Conservation (phyloP, 2,888 invertebrate genomes). For the Aricia artaxerxes region DNA sequence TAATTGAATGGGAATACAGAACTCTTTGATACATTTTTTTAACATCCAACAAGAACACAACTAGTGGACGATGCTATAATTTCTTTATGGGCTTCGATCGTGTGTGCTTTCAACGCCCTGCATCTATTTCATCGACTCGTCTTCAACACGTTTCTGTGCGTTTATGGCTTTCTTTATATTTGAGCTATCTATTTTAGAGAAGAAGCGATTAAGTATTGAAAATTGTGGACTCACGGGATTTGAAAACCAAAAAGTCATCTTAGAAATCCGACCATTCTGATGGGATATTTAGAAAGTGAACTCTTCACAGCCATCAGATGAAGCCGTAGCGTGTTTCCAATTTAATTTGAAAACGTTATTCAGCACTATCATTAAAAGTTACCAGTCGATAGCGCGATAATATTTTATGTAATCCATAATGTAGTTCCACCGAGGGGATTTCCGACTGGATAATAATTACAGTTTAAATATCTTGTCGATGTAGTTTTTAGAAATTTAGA, state of each 20-base stretch:
- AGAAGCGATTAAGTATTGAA: not conserved
- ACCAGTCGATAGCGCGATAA: not conserved
- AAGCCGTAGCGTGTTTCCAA: not conserved
- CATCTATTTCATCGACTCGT: no score
- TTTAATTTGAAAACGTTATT: conserved; percentile 4
- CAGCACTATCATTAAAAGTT: not conserved
- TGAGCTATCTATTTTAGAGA: not conserved
- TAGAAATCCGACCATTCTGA: conserved; percentile 2
- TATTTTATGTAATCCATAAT: not conserved
- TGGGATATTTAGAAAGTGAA: conserved; percentile 15
- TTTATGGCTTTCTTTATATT: no score
- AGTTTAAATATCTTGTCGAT: no score
- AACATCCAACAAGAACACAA: not conserved
- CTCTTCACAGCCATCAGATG: conserved; percentile 6
- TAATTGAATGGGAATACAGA: not conserved
- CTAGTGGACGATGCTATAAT: not conserved
- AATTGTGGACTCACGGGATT: not conserved
- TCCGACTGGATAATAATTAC: no score
- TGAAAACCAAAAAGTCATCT: conserved; percentile 12
- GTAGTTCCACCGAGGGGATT: no score
- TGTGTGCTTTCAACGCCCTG: not conserved
- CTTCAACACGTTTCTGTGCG: no score
- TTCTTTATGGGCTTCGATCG: not conserved
- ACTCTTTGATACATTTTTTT: not conserved
- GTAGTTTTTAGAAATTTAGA: no score